These are phyloP conservation scores for Bucco capensis DNA, from an alignment of 2,113 vertebrate genomes.

Conservation along the genomic window DNA sequence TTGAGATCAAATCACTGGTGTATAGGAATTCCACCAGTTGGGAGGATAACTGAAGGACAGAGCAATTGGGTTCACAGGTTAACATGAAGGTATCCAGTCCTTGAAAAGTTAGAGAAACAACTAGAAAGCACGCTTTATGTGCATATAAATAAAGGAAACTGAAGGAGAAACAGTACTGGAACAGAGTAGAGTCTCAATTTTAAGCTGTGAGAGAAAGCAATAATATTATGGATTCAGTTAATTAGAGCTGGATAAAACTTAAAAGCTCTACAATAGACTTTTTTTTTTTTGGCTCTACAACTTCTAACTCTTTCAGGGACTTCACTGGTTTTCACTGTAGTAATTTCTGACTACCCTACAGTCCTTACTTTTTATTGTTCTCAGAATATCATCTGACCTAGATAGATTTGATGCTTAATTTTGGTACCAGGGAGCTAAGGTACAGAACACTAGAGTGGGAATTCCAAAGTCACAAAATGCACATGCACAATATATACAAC, in stretches of 20 bases:
- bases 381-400: background rate
- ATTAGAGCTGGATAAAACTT: slow-evolving; percentile 38
- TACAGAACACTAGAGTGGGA: background rate
- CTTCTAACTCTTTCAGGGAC: background rate
- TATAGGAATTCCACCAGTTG: background rate
- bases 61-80: background rate
- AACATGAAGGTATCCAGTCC: background rate
- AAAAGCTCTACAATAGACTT: background rate
- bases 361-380: background rate
- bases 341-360: background rate
- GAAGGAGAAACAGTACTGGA: slow-evolving; percentile 2
- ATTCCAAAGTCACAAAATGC: background rate
- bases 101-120: background rate
- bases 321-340: background rate
- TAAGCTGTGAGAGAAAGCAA: slow-evolving; percentile 24
- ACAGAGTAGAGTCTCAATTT: background rate
- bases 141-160: background rate
- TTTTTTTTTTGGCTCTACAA: background rate
- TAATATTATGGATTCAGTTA: slow-evolving; percentile 26
- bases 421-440: background rate
- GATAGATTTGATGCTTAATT: background rate
- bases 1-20: background rate
- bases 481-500: background rate
- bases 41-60: background rate
- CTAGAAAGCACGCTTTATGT: background rate